Evolutionary conservation across 2,888 invertebrate genomes (phyloP).

Genomic region (Galeruca laticollis): DNA sequence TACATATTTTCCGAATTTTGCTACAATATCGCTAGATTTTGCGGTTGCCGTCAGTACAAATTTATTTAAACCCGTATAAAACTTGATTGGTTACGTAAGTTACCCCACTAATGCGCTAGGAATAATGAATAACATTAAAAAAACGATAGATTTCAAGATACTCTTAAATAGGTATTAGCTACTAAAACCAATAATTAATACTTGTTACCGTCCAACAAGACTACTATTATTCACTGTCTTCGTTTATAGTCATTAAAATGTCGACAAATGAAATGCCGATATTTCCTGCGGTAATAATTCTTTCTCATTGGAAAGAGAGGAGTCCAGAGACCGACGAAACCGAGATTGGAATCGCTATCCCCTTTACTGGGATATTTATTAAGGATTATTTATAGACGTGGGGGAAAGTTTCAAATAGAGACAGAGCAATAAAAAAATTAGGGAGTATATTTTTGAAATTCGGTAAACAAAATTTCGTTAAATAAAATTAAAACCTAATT

Average conservation of each 20-base stretch:
- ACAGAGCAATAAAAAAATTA: conserved; percentile 18
- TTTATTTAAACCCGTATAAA: too few relatives aligned
- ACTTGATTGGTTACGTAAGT: too few relatives aligned
- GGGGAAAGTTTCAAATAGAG: conserved; percentile 33
- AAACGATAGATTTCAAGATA: too few relatives aligned
- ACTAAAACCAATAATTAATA: too few relatives aligned
- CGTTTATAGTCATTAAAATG: conserved; percentile 23
- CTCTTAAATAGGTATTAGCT: too few relatives aligned
- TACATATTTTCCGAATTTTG: too few relatives aligned
- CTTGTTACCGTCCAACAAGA: too few relatives aligned
- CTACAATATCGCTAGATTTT: too few relatives aligned
- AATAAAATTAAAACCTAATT: too few relatives aligned
- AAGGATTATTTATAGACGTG: conserved; percentile 50
- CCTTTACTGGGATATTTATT: conserved; percentile 51
- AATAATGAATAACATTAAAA: too few relatives aligned
- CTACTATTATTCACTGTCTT: background rate
- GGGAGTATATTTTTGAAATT: background rate
- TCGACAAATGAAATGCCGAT: conserved; percentile 33
- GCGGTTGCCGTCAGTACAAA: too few relatives aligned
- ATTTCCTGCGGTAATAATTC: conserved; percentile 42
- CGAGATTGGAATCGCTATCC: conserved; percentile 42
- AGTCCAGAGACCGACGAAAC: conserved; percentile 37
- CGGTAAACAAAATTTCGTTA: background rate
- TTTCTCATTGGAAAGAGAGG: conserved; percentile 27
- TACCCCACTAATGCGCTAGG: too few relatives aligned